phyloP scores from a whole-genome alignment of 2,113 vertebrate genomes.

The Misgurnus anguillicaudatus region DNA sequence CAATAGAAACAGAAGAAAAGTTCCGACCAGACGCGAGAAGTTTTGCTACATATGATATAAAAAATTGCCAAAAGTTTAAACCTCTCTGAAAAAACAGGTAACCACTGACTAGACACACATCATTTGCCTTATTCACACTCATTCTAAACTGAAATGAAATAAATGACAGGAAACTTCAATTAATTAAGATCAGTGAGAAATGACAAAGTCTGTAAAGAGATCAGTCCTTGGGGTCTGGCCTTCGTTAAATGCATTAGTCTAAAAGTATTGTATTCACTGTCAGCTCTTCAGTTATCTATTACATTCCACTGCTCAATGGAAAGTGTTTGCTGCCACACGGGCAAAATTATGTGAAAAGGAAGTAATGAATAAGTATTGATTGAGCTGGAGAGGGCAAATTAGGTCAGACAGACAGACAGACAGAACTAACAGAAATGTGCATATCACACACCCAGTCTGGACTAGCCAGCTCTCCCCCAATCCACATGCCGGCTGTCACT shows the following conservation, averaged over 20 bases:
- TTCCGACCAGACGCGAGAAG: too few relatives aligned
- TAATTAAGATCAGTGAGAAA: conserved; percentile 1
- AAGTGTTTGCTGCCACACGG: conserved; percentile 1
- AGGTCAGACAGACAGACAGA: conserved; percentile 31
- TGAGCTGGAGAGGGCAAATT: conserved; percentile 31
- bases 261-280: conserved; percentile 7
- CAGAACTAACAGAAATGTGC: neutral
- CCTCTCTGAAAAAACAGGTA: too few relatives aligned
- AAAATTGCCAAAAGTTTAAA: too few relatives aligned
- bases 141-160: too few relatives aligned
- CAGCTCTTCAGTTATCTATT: conserved; percentile 37
- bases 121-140: too few relatives aligned
- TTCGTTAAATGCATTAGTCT: neutral
- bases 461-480: conserved; percentile 4
- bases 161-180: neutral
- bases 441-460: conserved; percentile 35
- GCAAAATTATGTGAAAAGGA: conserved; percentile 34
- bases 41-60: too few relatives aligned
- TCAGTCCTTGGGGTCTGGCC: neutral
- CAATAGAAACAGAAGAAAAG: too few relatives aligned
- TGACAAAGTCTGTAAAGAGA: neutral
- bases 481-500: conserved; percentile 31
- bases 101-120: too few relatives aligned
- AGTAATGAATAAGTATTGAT: conserved; percentile 39
- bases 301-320: conserved; percentile 15